Conservation (phyloP, 1,140 invertebrate species). For the Meloidogyne hapla region DNA sequence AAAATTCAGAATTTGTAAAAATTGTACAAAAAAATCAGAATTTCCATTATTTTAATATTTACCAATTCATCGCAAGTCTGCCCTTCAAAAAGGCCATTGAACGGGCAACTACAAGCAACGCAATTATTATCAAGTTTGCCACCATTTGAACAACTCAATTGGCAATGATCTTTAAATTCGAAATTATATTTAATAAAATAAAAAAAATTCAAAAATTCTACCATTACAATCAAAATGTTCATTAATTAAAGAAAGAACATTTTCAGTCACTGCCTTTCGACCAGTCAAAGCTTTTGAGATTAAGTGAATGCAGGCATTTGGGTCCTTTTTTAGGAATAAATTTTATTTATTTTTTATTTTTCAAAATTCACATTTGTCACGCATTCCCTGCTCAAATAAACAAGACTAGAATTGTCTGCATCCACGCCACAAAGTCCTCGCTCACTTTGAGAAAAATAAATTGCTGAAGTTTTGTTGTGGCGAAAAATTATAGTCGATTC, state of each 20-base stretch:
- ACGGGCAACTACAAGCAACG: background rate
- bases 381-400: conserved; percentile 6
- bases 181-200: background rate
- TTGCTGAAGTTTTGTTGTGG: background rate
- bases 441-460: conserved; percentile 1
- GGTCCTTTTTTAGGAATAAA: background rate
- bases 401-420: background rate
- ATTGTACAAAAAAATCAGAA: too few relatives aligned
- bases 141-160: background rate
- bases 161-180: background rate
- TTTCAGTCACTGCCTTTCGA: background rate
- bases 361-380: background rate
- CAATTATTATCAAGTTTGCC: background rate
- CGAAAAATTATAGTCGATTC: background rate
- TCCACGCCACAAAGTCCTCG: background rate
- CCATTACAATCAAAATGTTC: background rate
- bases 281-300: background rate
- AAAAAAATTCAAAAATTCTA: too few relatives aligned
- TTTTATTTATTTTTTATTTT: background rate
- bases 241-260: background rate
- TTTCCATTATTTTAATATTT: too few relatives aligned
- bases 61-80: conserved; percentile 5
- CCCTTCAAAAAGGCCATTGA: background rate
- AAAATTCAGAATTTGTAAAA: too few relatives aligned
- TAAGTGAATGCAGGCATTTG: background rate